Percentiles rank a stretch among this genome's conserved stretches.
phyloP scores from a whole-genome alignment of 2,888 invertebrate species.

The Chydorus sphaericus region DNA sequence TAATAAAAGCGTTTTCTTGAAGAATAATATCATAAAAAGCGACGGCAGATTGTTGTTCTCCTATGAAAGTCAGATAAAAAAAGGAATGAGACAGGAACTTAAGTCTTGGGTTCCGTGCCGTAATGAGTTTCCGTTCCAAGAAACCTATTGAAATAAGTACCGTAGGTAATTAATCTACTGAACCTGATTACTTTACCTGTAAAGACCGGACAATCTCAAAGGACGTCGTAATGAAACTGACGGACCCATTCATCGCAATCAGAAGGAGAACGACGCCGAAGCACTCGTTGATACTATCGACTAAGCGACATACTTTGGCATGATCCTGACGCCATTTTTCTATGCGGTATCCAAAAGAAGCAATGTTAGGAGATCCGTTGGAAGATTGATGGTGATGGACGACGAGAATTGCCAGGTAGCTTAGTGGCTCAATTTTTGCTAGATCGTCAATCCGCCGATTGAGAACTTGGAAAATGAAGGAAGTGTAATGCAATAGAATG shows the following conservation, averaged over 20 bases:
- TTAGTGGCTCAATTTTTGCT: background rate
- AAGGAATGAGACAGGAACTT: no score
- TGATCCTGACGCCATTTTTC: background rate
- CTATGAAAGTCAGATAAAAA: no score
- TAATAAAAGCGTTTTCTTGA: background rate
- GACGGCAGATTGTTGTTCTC: background rate
- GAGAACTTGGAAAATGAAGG: background rate
- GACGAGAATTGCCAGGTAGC: background rate
- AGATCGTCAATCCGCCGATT: background rate
- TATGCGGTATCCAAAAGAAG: no score
- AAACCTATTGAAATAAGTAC: no score
- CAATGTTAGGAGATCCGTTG: no score
- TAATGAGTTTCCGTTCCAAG: no score
- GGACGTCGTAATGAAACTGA: background rate
- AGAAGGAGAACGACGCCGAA: background rate
- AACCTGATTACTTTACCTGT: no score
- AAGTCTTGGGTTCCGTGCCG: no score
- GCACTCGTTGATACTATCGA: background rate
- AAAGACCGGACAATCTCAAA: background rate
- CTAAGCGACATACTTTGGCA: background rate
- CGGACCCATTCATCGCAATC: background rate
- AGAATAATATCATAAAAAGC: background rate
- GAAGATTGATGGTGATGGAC: no score
- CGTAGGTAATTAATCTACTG: no score
- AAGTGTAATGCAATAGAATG: background rate